Percentiles rank a stretch among this genome's conserved stretches.
These are phyloP conservation scores for Nephrotoma guestfalica DNA, from an alignment of 2,888 invertebrate species.

Conservation along the genomic window DNA sequence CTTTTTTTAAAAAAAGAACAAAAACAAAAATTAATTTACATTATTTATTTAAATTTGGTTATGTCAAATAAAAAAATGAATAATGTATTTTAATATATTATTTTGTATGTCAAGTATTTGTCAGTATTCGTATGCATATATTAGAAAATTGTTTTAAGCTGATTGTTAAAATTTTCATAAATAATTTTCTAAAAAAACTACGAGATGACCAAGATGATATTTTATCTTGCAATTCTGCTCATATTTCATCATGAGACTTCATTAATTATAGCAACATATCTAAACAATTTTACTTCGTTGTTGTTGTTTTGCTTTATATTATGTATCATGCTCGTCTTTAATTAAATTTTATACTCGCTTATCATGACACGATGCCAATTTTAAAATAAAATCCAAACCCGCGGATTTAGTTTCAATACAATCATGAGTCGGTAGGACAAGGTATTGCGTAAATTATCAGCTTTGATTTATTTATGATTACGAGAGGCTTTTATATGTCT, in stretches of 20 bases:
- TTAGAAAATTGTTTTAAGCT: background rate
- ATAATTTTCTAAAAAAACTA: background rate
- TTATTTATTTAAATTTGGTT: background rate
- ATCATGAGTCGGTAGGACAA: background rate
- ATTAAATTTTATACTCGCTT: background rate
- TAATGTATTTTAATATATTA: background rate
- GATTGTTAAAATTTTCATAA: background rate
- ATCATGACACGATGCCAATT: background rate
- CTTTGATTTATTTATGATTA: background rate
- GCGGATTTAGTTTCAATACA: background rate
- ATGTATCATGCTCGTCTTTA: background rate
- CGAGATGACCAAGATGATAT: background rate
- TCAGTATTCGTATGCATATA: background rate
- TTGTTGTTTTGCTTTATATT: background rate
- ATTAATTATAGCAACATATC: background rate
- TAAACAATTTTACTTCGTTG: background rate
- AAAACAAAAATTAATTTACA: background rate
- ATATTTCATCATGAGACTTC: background rate
- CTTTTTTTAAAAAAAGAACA: background rate
- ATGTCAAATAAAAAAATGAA: background rate
- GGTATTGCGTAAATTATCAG: background rate
- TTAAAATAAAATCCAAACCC: background rate
- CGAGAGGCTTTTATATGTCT: background rate
- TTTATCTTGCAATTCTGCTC: background rate
- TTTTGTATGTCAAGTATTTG: background rate